Base-by-base conservation (phyloP, 1,140 invertebrate species). In the Drosophila repleta region DNA sequence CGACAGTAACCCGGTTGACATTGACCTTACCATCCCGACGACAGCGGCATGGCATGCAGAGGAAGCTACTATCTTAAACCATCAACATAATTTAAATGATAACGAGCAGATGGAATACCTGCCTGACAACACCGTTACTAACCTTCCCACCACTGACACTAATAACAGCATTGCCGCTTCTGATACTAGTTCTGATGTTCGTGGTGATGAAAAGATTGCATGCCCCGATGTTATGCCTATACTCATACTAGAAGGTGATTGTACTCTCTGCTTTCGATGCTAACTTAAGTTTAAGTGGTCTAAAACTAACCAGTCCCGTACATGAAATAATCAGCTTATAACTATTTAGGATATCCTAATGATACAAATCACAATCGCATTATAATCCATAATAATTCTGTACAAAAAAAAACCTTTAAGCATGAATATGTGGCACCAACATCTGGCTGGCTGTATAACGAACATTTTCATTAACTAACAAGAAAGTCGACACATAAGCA, bases 171-270 rank as follows among this genome's bases (percentile, higher is more conserved):
- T 29, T 39, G 61, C 68, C 32, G 46, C 21, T 46, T 35, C 64
- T 41, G 65, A 62, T 53, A 51, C 43, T 57, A 57, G 17, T 29
- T 32, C 45, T 24, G 75, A 43, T 37, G 69, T 53, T 64, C 48
- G 26, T 41, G 53, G 29, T 78, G 82, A 52, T 63, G 79, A 68
- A 39, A 76, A 70, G 48, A 65, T 79, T 91, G 88, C 90, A 91
- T 91, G 90, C 49, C 90, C 90, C 49, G 90, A 91, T 90, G 81
- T 91, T 71, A 91, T 90, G 90, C 90, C 90, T 76, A 87, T 91
- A 67, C 85, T 91, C 55, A 91, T 91, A 81, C 87, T 91, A 74
- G 90, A 91, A 91, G 90, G 90, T 91, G 90, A 91, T 90, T 90
- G 73, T 61, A 62, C 70, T 87, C 63, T 88, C 74, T 80, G 73